These are phyloP conservation scores for Caenorhabditis sp. DNA, from an alignment of 2,888 invertebrate genomes.

Conservation along the genomic window DNA sequence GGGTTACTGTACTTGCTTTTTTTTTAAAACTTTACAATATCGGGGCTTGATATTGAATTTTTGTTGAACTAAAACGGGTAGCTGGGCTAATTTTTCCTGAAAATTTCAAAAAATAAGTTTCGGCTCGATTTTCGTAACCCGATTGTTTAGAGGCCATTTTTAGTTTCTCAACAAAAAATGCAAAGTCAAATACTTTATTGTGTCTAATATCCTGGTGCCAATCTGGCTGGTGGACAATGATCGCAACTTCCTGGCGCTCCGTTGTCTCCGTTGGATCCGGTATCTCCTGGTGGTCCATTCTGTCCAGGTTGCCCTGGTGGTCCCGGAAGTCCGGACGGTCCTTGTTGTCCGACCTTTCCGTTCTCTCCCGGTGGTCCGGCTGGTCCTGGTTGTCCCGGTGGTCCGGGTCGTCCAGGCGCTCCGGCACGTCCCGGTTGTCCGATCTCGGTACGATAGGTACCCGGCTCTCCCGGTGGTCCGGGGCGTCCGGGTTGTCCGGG, in stretches of 20 bases:
- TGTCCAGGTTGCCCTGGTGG: slow-evolving; percentile 58
- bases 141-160: no score
- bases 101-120: no score
- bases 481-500: slow-evolving; percentile 64
- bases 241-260: slow-evolving; percentile 69
- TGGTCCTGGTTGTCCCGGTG: slow-evolving; percentile 59
- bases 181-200: slow-evolving; percentile 27
- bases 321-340: slow-evolving; percentile 58
- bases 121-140: no score
- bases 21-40: neutral
- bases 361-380: slow-evolving; percentile 64
- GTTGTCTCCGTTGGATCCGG: slow-evolving; percentile 55
- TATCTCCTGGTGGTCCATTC: slow-evolving; percentile 57
- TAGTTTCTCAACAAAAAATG: no score
- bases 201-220: slow-evolving; percentile 65
- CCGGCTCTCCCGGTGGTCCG: slow-evolving; percentile 69
- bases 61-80: no score
- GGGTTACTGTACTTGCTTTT: neutral
- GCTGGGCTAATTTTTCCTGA: no score
- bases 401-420: slow-evolving; percentile 65
- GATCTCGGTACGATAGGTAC: slow-evolving; percentile 64
- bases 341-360: slow-evolving; percentile 58
- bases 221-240: slow-evolving; percentile 68
- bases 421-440: slow-evolving; percentile 65
- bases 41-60: no score